Base-by-base conservation (phyloP, 2,888 invertebrate genomes). In the Polydrusus cervinus region DNA sequence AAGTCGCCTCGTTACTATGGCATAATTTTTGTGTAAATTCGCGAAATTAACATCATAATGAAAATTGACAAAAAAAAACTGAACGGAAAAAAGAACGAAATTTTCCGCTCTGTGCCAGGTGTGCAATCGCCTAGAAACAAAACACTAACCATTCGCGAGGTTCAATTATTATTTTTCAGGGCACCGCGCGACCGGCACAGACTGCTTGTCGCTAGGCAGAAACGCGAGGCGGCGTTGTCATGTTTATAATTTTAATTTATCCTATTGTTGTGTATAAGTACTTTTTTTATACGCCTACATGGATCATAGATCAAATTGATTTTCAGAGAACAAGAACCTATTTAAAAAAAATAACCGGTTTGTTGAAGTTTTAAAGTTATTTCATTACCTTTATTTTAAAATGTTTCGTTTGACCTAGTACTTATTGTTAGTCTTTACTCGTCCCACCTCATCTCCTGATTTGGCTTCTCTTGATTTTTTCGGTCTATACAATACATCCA, bases 131-230 rank as follows among this genome's bases (percentile, higher is more conserved):
- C 40, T 69, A 74, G 67, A 75, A 75, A 75, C 71, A 71, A 75
- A 71, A 53, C 49, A 51, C 51, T 65, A 49, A 62, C 45, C 47
- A 25, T 38, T 71, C 65, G 57, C 65, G 62, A 64, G 70, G 57
- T 57, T 61, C 61, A 65, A 76, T 76, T n/a, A n/a, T 25, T 76
- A 69, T 76, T 76, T 76, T 76, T 76, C 69, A 75, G 75, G 73
- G 76, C 76, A 73, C 49, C 72, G 65, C 73, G 73, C 67, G 71
- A 74, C 45, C 75, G 53, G 72, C 70, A 71, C 74, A 80, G 79
- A 80, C 82, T 80, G 82, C 80, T 73, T 82, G 83, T 81, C 82
- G 83, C 82, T 81, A 79, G 78, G 80, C 80, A 60, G 77, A 76
- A 70, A 71, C 49, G 69, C 69, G 67, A 57, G 66, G 70, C 78